Percentiles rank a stretch among this genome's conserved stretches.
These are phyloP conservation scores for Spilarctia lutea DNA, from an alignment of 2,888 invertebrate genomes.

Conservation along the genomic window DNA sequence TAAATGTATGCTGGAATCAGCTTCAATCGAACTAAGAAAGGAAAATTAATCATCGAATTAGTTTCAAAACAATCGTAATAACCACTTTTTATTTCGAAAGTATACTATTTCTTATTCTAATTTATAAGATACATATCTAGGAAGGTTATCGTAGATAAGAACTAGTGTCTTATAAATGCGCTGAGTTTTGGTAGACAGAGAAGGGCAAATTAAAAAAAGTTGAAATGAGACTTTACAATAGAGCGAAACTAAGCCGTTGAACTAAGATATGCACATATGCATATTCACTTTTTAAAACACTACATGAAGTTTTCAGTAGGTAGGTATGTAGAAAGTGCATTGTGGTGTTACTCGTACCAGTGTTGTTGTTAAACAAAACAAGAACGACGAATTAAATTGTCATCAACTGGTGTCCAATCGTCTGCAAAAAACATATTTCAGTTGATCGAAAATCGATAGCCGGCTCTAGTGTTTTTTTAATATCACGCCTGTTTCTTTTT, in stretches of 20 bases:
- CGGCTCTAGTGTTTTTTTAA: background rate
- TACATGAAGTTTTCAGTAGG: too few relatives aligned
- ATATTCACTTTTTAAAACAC: too few relatives aligned
- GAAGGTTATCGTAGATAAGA: background rate
- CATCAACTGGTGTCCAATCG: background rate
- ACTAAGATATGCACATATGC: background rate
- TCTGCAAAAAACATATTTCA: background rate
- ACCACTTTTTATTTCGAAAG: too few relatives aligned
- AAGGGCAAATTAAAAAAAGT: background rate
- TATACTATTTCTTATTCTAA: too few relatives aligned
- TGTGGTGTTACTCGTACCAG: too few relatives aligned
- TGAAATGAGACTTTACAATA: background rate
- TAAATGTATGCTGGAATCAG: too few relatives aligned
- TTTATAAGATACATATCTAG: too few relatives aligned
- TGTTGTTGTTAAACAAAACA: too few relatives aligned
- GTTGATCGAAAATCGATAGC: conserved; percentile 7
- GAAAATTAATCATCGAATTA: too few relatives aligned
- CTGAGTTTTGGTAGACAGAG: background rate
- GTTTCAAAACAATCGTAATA: too few relatives aligned
- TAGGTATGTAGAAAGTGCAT: too few relatives aligned
- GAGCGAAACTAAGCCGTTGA: background rate
- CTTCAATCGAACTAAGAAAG: too few relatives aligned
- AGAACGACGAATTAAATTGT: conserved; percentile 1
- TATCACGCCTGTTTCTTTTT: background rate
- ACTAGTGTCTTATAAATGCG: background rate